A percentile compares a stretch with the other conserved stretches of the same genome.
Evolutionary conservation across 2,113 vertebrate species (phyloP).

Genomic region (Boulengeromyrus knoepffleri): DNA sequence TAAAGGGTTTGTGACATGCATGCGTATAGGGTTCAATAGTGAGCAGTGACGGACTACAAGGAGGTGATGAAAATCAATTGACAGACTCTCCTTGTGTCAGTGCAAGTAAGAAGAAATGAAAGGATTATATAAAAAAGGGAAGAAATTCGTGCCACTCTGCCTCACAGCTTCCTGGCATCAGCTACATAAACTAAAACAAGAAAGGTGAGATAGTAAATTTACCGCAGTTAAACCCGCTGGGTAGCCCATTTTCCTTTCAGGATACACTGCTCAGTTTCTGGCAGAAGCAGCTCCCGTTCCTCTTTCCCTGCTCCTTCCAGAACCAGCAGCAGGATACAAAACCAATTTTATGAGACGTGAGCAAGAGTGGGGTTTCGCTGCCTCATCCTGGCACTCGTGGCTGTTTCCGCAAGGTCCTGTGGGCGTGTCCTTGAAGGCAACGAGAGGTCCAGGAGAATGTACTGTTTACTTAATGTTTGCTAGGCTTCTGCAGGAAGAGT

Average conservation of each 20-base stretch:
- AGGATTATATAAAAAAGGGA: background rate
- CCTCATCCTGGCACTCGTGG: background rate
- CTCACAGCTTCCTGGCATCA: background rate
- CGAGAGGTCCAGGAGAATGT: background rate
- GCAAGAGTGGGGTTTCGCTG: background rate
- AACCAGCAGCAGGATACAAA: background rate
- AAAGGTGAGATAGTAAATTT: background rate
- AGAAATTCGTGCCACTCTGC: background rate
- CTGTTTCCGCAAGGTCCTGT: background rate
- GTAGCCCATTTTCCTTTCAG: background rate
- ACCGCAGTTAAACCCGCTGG: background rate
- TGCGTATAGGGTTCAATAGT: background rate
- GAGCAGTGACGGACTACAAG: background rate
- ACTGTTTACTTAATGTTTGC: background rate
- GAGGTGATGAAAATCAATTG: conserved; percentile 1
- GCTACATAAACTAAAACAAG: background rate
- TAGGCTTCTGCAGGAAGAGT: background rate
- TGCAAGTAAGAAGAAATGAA: background rate
- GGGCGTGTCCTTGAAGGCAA: background rate
- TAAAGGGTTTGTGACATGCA: background rate
- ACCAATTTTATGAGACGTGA: background rate
- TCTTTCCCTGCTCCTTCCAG: background rate
- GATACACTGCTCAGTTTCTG: background rate
- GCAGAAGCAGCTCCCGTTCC: background rate
- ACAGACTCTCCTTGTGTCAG: background rate